Percentiles rank a stretch among this genome's conserved stretches.
phyloP scores from a whole-genome alignment of 2,888 invertebrate genomes.

The Plusia festucae region DNA sequence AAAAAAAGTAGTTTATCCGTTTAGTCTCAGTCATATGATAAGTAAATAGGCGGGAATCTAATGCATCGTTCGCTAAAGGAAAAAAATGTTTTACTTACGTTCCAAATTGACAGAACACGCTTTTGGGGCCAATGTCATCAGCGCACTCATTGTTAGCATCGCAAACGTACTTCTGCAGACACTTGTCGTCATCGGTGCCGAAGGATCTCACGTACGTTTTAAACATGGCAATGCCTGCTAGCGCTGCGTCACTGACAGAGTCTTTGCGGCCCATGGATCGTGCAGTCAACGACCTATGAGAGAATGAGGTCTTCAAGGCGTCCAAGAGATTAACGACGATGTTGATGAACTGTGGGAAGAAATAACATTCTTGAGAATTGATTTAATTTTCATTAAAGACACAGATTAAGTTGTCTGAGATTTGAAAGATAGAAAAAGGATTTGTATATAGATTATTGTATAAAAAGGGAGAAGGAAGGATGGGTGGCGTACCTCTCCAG shows the following conservation, averaged over 20 bases:
- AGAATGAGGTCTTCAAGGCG: conserved; percentile 97
- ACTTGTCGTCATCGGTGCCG: conserved; percentile 93
- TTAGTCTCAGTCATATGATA: no score
- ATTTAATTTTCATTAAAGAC: not conserved
- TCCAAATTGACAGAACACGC: conserved; percentile 97
- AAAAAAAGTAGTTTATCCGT: no score
- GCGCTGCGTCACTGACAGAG: conserved; percentile 96
- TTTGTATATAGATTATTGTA: conserved; percentile 41
- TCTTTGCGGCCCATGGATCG: conserved; percentile 96
- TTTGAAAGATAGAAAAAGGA: conserved; percentile 27
- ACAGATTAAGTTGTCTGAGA: not conserved
- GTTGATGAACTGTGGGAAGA: conserved; percentile 93
- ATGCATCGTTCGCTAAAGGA: no score
- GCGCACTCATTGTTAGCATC: conserved; percentile 97
- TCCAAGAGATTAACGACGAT: conserved; percentile 97
- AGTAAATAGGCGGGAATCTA: no score
- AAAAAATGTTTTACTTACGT: conserved; percentile 91
- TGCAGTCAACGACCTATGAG: conserved; percentile 95
- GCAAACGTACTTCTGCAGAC: conserved; percentile 96
- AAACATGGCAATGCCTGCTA: conserved; percentile 96
- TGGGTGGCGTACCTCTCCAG: conserved; percentile 96
- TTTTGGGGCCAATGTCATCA: conserved; percentile 93
- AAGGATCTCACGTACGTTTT: conserved; percentile 96
- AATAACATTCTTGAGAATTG: conserved; percentile 6
- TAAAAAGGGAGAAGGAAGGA: conserved; percentile 79